These are phyloP conservation scores for Dinoponera quadriceps DNA, from an alignment of 1,140 invertebrate genomes.

Conservation along the genomic window DNA sequence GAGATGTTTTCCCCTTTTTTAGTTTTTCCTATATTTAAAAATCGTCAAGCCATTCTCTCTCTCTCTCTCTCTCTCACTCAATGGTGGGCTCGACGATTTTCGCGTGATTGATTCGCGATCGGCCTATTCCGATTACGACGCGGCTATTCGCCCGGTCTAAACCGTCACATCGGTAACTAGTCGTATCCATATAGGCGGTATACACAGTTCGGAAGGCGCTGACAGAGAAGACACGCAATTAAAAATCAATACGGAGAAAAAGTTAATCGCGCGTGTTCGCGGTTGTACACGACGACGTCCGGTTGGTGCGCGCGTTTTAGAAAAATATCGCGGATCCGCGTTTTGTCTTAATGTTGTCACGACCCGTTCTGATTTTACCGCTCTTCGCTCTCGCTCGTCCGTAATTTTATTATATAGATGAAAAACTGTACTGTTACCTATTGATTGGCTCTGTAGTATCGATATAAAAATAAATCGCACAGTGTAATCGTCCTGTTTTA, in stretches of 20 bases:
- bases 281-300: background rate
- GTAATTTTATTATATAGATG: conserved; percentile 45
- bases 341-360: background rate
- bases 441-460: conserved; percentile 60
- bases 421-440: conserved; percentile 46
- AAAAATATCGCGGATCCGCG: conserved; percentile 20
- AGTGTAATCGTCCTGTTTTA: conserved; percentile 10
- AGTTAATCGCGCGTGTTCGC: background rate
- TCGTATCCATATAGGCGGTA: background rate
- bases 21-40: background rate
- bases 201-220: background rate
- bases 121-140: background rate
- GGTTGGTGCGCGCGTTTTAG: background rate
- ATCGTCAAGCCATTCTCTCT: background rate
- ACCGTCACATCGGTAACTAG: background rate
- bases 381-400: conserved; percentile 13
- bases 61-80: too few relatives aligned
- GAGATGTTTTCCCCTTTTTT: background rate
- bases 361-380: conserved; percentile 9
- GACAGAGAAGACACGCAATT: background rate
- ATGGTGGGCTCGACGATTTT: too few relatives aligned
- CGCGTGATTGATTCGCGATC: too few relatives aligned
- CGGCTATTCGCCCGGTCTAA: background rate
- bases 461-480: conserved; percentile 75
- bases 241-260: conserved; percentile 15